Percentiles rank a stretch among this genome's conserved stretches.
These are phyloP conservation scores for Drosophila colorata DNA, from an alignment of 2,888 invertebrate species.

Conservation along the genomic window DNA sequence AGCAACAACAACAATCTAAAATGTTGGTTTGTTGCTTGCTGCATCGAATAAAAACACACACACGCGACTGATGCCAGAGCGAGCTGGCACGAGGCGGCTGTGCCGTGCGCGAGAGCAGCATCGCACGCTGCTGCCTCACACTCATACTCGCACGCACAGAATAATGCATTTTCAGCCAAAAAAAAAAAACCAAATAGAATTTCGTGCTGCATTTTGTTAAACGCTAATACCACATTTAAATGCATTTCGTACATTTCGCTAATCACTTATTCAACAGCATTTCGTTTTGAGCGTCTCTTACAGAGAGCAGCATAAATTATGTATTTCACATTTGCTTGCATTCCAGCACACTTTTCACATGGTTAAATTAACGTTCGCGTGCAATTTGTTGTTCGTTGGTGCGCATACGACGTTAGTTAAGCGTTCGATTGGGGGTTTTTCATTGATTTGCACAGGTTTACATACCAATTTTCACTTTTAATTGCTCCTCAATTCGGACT, in stretches of 20 bases:
- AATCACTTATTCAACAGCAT: constrained; percentile 18
- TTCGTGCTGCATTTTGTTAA: constrained; percentile 47
- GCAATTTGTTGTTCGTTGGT: constrained; percentile 26
- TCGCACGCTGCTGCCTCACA: constrained; percentile 64
- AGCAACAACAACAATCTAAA: constrained; percentile 50
- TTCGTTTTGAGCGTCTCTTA: constrained; percentile 3
- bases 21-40: constrained; percentile 69
- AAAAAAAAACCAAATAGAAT: constrained; percentile 31
- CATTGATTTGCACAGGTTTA: constrained; percentile 82
- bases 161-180: constrained; percentile 68
- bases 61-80: constrained; percentile 55
- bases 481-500: constrained; percentile 96
- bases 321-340: constrained; percentile 53
- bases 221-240: constrained; percentile 20
- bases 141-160: constrained; percentile 36
- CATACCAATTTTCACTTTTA: constrained; percentile 97
- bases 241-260: constrained; percentile 10
- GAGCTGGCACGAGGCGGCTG: constrained; percentile 51
- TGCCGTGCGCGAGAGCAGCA: constrained; percentile 47
- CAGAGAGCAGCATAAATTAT: constrained; percentile 23
- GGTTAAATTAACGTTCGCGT: constrained; percentile 41
- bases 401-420: constrained; percentile 18
- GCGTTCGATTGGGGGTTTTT: constrained; percentile 43
- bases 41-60: constrained; percentile 55
- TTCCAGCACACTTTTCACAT: constrained; percentile 71